A percentile compares a stretch with the other conserved stretches of the same genome.
Conservation (phyloP, 2,113 vertebrate species). For the Ciconia stormi region DNA sequence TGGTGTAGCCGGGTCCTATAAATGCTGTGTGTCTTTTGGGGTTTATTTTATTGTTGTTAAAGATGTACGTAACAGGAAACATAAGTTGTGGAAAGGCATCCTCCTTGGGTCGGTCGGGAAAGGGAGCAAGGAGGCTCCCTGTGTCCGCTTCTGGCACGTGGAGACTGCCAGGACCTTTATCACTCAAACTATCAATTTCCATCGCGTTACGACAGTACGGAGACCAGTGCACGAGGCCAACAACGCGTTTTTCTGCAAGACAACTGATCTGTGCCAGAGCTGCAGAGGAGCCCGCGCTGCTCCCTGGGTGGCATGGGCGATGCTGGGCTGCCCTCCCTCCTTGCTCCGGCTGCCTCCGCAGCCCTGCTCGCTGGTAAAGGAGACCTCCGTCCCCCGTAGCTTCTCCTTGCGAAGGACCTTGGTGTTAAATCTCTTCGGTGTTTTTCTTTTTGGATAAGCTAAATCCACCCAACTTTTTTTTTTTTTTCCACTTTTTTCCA, state of each 20-base stretch:
- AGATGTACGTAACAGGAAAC: rapidly evolving
- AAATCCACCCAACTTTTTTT: background rate
- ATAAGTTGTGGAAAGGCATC: rapidly evolving
- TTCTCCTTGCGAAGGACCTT: background rate
- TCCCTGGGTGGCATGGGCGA: rapidly evolving
- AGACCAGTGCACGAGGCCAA: background rate
- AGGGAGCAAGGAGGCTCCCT: background rate
- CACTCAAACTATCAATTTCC: background rate
- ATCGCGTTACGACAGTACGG: rapidly evolving
- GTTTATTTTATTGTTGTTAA: background rate
- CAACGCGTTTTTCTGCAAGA: background rate
- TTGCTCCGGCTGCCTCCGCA: rapidly evolving
- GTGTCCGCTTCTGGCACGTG: background rate
- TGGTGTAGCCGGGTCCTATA: background rate
- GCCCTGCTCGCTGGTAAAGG: rapidly evolving
- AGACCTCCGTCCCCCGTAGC: rapidly evolving
- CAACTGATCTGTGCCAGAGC: background rate
- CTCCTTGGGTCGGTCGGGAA: background rate
- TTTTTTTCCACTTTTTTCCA: no score
- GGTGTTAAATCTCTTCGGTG: background rate
- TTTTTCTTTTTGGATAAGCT: background rate
- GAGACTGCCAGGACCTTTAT: background rate
- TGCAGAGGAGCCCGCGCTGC: background rate
- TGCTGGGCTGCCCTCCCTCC: background rate
- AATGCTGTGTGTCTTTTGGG: background rate